These are phyloP conservation scores for Chunga burmeisteri DNA, from an alignment of 2,113 vertebrate species.

Conservation along the genomic window DNA sequence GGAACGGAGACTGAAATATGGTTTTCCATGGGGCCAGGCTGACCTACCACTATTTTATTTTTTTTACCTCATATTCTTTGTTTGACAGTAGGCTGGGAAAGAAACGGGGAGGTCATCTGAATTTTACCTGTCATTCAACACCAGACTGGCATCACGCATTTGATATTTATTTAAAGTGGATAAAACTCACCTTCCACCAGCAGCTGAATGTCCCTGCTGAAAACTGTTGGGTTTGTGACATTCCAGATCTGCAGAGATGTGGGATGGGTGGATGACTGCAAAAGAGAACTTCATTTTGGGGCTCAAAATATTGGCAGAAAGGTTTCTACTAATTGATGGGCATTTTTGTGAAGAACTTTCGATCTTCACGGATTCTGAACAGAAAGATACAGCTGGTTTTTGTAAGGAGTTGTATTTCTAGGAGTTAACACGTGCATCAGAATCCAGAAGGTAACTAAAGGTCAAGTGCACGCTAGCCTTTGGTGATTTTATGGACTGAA, in stretches of 20 bases:
- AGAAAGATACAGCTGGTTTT: background rate
- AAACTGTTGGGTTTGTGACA: background rate
- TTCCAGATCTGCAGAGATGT: background rate
- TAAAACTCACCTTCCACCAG: background rate
- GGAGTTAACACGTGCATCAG: background rate
- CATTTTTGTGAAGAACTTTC: background rate
- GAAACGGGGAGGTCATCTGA: background rate
- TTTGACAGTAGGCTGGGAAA: background rate
- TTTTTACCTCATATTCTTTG: background rate
- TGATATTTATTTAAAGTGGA: background rate
- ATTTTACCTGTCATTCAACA: background rate
- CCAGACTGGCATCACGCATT: background rate
- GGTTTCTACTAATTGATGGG: background rate
- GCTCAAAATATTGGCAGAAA: background rate
- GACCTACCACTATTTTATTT: background rate
- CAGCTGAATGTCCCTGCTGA: background rate
- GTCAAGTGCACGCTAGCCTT: background rate
- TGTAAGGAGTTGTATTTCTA: background rate
- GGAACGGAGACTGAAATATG: background rate
- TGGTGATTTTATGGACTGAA: background rate
- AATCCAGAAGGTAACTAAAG: constrained; percentile 1
- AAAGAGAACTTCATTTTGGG: background rate
- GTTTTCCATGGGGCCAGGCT: background rate
- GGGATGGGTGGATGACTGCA: background rate
- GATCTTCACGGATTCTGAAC: background rate